Evolutionary conservation across 2,888 invertebrate genomes (phyloP).

Genomic region (Agrilus mali): DNA sequence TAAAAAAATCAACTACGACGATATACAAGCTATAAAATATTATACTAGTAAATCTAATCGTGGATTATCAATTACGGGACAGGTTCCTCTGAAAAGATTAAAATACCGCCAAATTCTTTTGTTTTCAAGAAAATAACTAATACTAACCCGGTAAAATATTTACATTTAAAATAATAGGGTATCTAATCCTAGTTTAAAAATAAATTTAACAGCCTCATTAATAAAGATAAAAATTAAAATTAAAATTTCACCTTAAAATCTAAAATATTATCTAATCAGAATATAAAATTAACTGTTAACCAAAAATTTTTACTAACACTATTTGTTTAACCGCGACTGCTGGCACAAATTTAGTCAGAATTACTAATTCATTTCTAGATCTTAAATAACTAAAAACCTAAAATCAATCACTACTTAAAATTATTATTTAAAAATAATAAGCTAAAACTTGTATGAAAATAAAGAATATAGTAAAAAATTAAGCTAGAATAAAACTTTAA

Average conservation of each 20-base stretch:
- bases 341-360: conserved; percentile 55
- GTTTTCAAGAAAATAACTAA: conserved; percentile 47
- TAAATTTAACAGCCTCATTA: conserved; percentile 34
- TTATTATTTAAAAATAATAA: conserved; percentile 35
- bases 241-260: conserved; percentile 46
- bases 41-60: conserved; percentile 42
- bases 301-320: conserved; percentile 43
- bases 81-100: conserved; percentile 58
- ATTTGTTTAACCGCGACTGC: conserved; percentile 58
- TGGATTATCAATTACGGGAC: conserved; percentile 55
- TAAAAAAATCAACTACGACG: conserved; percentile 33
- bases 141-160: conserved; percentile 42
- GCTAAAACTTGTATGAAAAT: conserved; percentile 44
- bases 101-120: conserved; percentile 59
- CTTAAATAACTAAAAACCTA: conserved; percentile 47
- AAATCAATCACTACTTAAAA: conserved; percentile 38
- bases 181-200: conserved; percentile 53
- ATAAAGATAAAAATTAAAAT: conserved; percentile 26
- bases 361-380: conserved; percentile 44
- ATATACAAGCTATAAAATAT: conserved; percentile 35
- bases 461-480: conserved; percentile 37
- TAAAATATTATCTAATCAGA: conserved; percentile 28
- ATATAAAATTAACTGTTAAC: conserved; percentile 31
- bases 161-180: conserved; percentile 48
- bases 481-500: conserved; percentile 40